Evolutionary conservation across 2,113 vertebrate species (phyloP).

Genomic region (Oxygymnocypris stewartii): DNA sequence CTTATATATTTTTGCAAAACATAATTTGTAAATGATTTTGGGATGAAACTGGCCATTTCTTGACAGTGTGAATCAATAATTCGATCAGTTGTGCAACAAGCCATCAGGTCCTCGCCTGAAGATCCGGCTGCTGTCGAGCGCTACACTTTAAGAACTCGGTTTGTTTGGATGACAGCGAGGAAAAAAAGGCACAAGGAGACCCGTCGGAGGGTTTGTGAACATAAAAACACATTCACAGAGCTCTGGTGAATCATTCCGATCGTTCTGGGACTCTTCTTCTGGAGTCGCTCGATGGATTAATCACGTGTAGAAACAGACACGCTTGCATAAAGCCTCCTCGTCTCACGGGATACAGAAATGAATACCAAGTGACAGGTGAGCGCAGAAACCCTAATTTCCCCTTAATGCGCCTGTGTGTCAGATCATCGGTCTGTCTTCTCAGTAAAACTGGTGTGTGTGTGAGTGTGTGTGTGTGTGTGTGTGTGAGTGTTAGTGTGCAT

Average conservation of each 20-base stretch:
- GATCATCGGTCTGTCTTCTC: background rate
- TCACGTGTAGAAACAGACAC: background rate
- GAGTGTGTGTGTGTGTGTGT: no score
- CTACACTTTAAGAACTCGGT: background rate
- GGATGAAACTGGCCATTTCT: background rate
- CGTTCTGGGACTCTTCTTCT: background rate
- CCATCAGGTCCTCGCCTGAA: background rate
- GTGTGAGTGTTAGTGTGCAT: no score
- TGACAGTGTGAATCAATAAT: background rate
- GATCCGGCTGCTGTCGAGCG: background rate
- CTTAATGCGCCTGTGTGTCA: background rate
- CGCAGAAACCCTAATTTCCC: background rate
- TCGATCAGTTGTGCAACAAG: background rate
- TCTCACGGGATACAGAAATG: constrained; percentile 6
- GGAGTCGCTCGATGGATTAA: no score
- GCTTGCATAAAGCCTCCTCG: constrained; percentile 11
- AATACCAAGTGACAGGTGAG: constrained; percentile 32
- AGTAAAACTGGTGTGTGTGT: background rate
- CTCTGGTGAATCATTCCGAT: background rate
- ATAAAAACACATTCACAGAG: constrained; percentile 14
- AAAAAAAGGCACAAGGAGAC: constrained; percentile 25
- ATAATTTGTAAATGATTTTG: background rate
- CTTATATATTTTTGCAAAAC: background rate
- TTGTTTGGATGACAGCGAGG: constrained; percentile 12
- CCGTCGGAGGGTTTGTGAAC: background rate